Percentiles rank a stretch among this genome's conserved stretches.
Evolutionary conservation across 1,140 invertebrate genomes (phyloP).

Genomic region (Neodiprion fabricii): DNA sequence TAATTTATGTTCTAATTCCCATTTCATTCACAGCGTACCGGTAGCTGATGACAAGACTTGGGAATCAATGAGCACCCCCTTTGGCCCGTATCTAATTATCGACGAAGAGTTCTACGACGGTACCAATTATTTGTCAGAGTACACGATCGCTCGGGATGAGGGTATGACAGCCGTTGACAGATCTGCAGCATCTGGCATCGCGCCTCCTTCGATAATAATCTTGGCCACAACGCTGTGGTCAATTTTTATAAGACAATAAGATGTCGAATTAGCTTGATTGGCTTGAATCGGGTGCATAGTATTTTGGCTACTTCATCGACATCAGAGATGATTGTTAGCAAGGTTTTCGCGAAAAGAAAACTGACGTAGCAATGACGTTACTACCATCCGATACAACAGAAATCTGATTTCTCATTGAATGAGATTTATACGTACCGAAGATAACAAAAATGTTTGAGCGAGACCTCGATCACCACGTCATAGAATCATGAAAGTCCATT

Average conservation of each 20-base stretch:
- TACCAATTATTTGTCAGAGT: background rate
- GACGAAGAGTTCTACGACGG: constrained; percentile 3
- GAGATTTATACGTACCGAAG: too few species aligned
- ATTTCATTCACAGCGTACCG: background rate
- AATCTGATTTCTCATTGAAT: too few species aligned
- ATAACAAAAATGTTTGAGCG: too few species aligned
- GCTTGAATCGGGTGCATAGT: too few species aligned
- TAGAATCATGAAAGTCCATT: too few species aligned
- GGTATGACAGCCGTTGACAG: background rate
- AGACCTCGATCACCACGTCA: too few species aligned
- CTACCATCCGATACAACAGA: too few species aligned
- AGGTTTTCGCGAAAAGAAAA: too few species aligned
- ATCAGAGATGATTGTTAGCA: too few species aligned
- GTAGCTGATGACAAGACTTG: background rate
- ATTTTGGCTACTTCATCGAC: too few species aligned
- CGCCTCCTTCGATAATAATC: background rate
- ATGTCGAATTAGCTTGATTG: too few species aligned
- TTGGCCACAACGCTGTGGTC: background rate
- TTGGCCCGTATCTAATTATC: background rate
- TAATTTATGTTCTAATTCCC: background rate
- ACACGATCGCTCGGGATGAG: background rate
- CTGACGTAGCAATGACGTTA: too few species aligned
- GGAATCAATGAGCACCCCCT: background rate
- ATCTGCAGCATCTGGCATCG: background rate
- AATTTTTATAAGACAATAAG: background rate